These are phyloP conservation scores for Tenodera sinensis DNA, from an alignment of 2,888 invertebrate genomes.

Conservation along the genomic window DNA sequence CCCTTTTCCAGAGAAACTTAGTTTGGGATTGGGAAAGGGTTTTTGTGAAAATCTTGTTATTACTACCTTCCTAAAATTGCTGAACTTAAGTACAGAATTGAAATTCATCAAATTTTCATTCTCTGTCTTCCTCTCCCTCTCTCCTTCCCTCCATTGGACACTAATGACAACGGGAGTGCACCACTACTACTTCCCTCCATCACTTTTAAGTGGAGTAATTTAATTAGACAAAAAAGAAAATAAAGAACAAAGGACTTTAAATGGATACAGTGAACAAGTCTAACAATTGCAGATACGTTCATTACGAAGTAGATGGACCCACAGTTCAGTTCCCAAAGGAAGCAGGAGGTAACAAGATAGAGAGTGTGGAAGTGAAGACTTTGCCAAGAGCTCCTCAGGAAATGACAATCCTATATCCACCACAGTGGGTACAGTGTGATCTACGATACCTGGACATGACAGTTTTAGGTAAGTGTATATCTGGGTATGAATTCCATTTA, in stretches of 20 bases:
- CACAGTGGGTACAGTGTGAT: slow-evolving; percentile 98
- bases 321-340: slow-evolving; percentile 51
- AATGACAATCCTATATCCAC: slow-evolving; percentile 72
- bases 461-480: slow-evolving; percentile 60
- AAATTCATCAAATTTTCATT: not conserved
- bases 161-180: too few relatives aligned
- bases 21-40: too few relatives aligned
- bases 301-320: slow-evolving; percentile 89
- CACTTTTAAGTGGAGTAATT: not conserved
- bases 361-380: slow-evolving; percentile 37
- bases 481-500: too few relatives aligned
- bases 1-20: too few relatives aligned
- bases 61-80: too few relatives aligned
- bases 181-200: too few relatives aligned
- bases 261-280: not conserved
- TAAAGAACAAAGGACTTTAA: too few relatives aligned
- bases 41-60: too few relatives aligned
- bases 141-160: too few relatives aligned
- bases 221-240: too few relatives aligned
- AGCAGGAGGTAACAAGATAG: slow-evolving; percentile 36
- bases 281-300: slow-evolving; percentile 70
- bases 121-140: not conserved
- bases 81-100: too few relatives aligned
- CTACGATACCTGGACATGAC: slow-evolving; percentile 87
- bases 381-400: slow-evolving; percentile 31